These are phyloP conservation scores for Axis porcinus DNA, from an alignment of 2,113 vertebrate genomes.

Conservation along the genomic window DNA sequence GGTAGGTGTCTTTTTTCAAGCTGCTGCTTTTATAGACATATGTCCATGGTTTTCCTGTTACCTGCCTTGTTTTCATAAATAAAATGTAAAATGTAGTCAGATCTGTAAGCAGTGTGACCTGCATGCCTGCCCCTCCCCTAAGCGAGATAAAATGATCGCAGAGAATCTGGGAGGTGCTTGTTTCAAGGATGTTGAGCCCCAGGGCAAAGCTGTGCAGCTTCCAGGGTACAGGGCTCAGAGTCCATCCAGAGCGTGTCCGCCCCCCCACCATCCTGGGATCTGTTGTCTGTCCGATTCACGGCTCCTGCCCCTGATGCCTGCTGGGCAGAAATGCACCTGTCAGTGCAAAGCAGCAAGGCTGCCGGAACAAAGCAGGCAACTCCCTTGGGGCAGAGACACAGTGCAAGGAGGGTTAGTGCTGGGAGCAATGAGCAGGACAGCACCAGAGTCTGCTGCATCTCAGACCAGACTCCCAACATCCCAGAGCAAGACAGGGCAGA, in stretches of 20 bases:
- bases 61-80: neutral
- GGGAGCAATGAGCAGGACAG: neutral
- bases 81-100: neutral
- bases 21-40: neutral
- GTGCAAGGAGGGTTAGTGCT: fast-evolving
- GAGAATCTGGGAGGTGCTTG: neutral
- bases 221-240: neutral
- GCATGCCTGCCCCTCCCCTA: neutral
- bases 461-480: neutral
- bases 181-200: neutral
- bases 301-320: neutral
- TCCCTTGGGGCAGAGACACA: neutral
- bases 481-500: neutral
- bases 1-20: neutral
- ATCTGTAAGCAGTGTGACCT: neutral
- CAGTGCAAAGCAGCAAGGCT: neutral
- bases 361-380: neutral
- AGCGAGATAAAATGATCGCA: neutral
- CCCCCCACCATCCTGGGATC: neutral
- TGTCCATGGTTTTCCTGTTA: neutral
- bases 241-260: neutral
- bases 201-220: neutral
- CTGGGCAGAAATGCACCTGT: neutral
- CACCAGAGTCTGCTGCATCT: neutral
- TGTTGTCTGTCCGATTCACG: neutral